Evolutionary conservation across 1,140 invertebrate genomes (phyloP), one percentile per base, ranked within the genome.

Genomic region (Brachionus asplanchnoidis): DNA sequence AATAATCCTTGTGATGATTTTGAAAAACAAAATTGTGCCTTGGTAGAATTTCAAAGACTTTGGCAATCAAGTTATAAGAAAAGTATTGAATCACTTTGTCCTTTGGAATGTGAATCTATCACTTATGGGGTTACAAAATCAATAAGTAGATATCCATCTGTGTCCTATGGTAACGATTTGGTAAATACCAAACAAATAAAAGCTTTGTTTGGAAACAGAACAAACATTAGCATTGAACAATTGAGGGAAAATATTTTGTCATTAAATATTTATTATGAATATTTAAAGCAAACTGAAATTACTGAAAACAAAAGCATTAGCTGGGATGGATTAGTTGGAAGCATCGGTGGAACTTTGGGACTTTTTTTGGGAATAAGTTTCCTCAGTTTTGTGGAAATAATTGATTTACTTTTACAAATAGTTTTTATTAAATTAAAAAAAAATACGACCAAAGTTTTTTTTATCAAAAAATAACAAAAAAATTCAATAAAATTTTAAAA

Each of bases 201-300:
- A 44, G 44, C 17, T 0, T 75, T 46, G 17, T 75, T 44, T 75
- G 12, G 23, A 2, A 44, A 75, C 44, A 12, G n/a, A 17, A 20
- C 36, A 20, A 75, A 75, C 11, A 44, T 75, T 44, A 46, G 20
- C 23, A 20, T 46, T 20, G 36, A 75, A 46, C 40, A 75, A n/a
- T 20, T 75, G 11, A 11, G 70, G 7, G 36, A 75, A 20, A 75
- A 46, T 32, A 32, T 42, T n/a, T 56, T 80, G 23, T 17, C 46
- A 11, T 56, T 80, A 11, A 80, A 80, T 56, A 17, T 80, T n/a
- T 80, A 80, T 36, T 80, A 80, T 66, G 60, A 56, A 32, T 7
- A 23, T 20, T 11, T 80, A 7, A 80, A 56, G 23, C 36, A 80
- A n/a, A 80, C 78, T 60, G 50, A 66, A 80, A 66, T 80, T 9